These are phyloP conservation scores for Loriculus beryllinus DNA, from an alignment of 2,797 vertebrate genomes.

Conservation along the genomic window DNA sequence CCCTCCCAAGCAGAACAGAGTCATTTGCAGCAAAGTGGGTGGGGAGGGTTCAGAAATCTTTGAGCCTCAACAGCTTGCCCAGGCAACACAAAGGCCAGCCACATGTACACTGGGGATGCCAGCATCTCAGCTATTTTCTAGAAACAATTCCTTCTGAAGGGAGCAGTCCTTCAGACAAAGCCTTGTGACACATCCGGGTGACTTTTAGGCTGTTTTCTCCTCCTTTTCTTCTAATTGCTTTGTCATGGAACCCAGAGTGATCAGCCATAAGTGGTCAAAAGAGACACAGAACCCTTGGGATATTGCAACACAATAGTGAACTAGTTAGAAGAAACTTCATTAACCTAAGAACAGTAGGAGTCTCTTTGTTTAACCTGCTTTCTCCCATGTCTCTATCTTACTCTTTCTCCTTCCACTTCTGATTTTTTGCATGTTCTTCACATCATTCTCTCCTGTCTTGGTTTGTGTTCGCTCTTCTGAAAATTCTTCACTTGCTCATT, in stretches of 20 bases:
- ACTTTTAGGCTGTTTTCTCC: slow-evolving; percentile 33
- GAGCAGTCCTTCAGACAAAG: slow-evolving; percentile 36
- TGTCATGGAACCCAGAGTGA: slow-evolving; percentile 21
- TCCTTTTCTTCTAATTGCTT: slow-evolving; percentile 49
- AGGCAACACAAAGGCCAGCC: background rate
- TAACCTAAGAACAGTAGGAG: background rate
- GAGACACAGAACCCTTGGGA: slow-evolving; percentile 26
- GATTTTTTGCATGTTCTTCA: background rate
- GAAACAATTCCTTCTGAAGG: slow-evolving; percentile 49
- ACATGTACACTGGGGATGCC: background rate
- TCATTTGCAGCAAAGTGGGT: slow-evolving; percentile 38
- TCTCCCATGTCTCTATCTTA: background rate
- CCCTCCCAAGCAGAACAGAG: slow-evolving; percentile 58
- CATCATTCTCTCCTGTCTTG: background rate
- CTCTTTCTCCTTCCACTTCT: background rate
- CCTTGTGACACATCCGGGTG: slow-evolving; percentile 39
- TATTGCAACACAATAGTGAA: slow-evolving; percentile 28
- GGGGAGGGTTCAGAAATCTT: slow-evolving; percentile 26
- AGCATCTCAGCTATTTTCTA: slow-evolving; percentile 40
- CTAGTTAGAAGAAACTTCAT: slow-evolving; percentile 15
- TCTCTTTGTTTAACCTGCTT: slow-evolving; percentile 24
- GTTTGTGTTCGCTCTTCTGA: background rate
- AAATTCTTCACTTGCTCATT: background rate
- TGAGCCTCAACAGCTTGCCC: background rate
- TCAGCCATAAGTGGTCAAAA: slow-evolving; percentile 16